Evolutionary conservation across 2,113 vertebrate species (phyloP).

Genomic region (Antigone vipio): DNA sequence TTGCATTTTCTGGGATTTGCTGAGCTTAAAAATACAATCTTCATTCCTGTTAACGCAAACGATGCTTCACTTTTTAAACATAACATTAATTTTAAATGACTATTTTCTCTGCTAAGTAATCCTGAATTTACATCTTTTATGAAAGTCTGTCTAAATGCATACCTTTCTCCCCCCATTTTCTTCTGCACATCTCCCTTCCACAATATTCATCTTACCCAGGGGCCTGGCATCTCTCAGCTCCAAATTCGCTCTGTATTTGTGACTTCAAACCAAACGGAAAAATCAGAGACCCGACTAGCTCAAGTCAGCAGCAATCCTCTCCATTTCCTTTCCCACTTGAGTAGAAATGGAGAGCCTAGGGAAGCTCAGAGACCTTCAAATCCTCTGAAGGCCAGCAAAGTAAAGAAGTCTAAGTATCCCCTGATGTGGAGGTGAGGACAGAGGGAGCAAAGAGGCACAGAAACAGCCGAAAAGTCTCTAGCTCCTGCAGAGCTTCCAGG

Average conservation of each 20-base stretch:
- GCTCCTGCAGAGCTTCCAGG: conserved; percentile 28
- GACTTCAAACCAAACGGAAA: neutral
- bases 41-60: neutral
- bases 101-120: conserved; percentile 9
- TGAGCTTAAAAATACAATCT: conserved; percentile 7
- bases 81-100: neutral
- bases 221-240: neutral
- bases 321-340: neutral
- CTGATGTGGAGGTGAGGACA: neutral
- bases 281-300: neutral
- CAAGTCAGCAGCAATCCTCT: neutral
- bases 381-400: neutral
- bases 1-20: neutral
- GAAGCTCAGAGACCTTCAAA: conserved; percentile 28
- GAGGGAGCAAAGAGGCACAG: neutral
- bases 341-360: neutral
- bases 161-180: neutral
- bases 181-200: neutral
- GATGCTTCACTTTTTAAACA: neutral
- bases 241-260: neutral
- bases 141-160: neutral
- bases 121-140: neutral
- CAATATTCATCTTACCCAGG: neutral
- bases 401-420: neutral
- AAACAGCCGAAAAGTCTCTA: neutral